Conservation (phyloP, 2,113 vertebrate species). For the Pandion haliaetus region DNA sequence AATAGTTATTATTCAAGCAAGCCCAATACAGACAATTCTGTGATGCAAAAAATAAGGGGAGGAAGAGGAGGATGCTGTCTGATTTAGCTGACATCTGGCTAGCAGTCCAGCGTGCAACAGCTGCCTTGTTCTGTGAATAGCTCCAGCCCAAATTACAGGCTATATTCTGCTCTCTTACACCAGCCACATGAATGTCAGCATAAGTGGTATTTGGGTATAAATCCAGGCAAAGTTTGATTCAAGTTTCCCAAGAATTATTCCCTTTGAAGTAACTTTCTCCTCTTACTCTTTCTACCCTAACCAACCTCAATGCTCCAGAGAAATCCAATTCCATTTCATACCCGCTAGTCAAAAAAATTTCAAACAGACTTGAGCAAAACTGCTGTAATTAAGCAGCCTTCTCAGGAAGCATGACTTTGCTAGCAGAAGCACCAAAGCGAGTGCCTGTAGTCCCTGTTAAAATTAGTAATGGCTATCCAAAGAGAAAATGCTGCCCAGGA, state of each 20-base stretch:
- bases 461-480: background rate
- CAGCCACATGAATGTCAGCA: background rate
- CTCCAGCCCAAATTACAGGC: background rate
- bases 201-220: background rate
- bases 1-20: background rate
- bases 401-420: background rate
- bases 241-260: background rate
- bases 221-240: background rate
- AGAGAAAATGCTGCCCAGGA: background rate
- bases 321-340: slow-evolving; percentile 9
- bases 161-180: background rate
- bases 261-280: background rate
- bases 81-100: background rate
- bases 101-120: background rate
- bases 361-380: background rate
- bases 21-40: background rate
- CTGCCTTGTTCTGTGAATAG: background rate
- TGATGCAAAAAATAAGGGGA: background rate
- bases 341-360: background rate
- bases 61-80: background rate
- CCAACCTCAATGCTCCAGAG: background rate
- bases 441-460: background rate
- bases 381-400: background rate
- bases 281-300: background rate
- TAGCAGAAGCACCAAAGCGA: background rate